A percentile compares a stretch with the other conserved stretches of the same genome.
Conservation (phyloP, 2,797 vertebrate genomes). For the Melanotaenia maccullochi region DNA sequence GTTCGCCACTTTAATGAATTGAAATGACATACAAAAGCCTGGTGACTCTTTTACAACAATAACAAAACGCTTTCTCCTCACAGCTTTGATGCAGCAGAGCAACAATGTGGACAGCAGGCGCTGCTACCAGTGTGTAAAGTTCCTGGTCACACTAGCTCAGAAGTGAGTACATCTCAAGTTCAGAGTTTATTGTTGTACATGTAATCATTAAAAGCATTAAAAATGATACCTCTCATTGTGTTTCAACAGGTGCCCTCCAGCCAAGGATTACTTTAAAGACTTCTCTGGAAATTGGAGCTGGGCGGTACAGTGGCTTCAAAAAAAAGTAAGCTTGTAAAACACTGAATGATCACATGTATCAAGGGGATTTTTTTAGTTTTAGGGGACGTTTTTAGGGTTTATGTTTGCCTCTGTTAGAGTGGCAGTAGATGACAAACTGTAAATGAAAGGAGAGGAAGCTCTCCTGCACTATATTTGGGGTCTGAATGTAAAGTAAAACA, state of each 20-base stretch:
- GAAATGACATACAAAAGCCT: too few species aligned
- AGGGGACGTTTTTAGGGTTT: neutral
- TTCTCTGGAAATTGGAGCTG: slow-evolving; percentile 98
- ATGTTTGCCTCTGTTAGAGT: neutral
- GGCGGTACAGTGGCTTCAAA: slow-evolving; percentile 99
- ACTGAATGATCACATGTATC: neutral
- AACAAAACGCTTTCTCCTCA: slow-evolving; percentile 1
- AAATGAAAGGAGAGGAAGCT: too few species aligned
- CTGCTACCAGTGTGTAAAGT: slow-evolving; percentile 99
- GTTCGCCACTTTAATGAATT: neutral
- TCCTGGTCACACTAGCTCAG: slow-evolving; percentile 96
- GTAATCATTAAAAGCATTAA: neutral
- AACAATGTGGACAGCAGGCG: slow-evolving; percentile 98
- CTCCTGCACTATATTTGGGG: too few species aligned
- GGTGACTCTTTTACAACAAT: neutral
- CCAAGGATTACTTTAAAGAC: slow-evolving; percentile 99
- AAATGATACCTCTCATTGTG: neutral
- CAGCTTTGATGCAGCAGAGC: slow-evolving; percentile 99
- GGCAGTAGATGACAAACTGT: too few species aligned
- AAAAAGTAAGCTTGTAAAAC: slow-evolving; percentile 83
- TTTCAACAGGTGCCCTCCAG: slow-evolving; percentile 88
- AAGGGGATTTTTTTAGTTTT: neutral
- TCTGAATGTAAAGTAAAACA: neutral
- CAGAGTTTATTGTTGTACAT: neutral
- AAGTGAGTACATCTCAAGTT: slow-evolving; percentile 87